These are phyloP conservation scores for Lethenteron camtschaticum DNA, from an alignment of 2,113 vertebrate genomes.

Conservation along the genomic window DNA sequence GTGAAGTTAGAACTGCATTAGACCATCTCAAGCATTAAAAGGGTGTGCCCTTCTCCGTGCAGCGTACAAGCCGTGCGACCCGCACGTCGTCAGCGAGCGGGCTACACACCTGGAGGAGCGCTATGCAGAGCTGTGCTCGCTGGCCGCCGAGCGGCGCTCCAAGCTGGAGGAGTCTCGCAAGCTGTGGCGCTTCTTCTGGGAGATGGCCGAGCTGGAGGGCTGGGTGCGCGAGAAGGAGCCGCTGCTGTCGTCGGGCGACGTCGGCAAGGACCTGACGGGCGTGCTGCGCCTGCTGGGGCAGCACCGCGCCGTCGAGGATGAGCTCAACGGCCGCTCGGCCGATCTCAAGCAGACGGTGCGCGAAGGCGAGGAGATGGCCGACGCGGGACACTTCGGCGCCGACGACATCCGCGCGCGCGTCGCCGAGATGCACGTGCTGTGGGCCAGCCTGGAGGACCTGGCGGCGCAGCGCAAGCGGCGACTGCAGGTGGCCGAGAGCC, in stretches of 20 bases:
- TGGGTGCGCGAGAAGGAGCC: constrained; percentile 93
- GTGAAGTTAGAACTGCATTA: too few relatives aligned
- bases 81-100: constrained; percentile 63
- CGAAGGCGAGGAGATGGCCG: constrained; percentile 63
- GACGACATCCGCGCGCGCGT: constrained; percentile 58
- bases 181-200: constrained; percentile 96
- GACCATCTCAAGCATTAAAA: too few relatives aligned
- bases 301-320: constrained; percentile 67
- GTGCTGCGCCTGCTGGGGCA: constrained; percentile 61
- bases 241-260: constrained; percentile 63
- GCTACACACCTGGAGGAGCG: constrained; percentile 85
- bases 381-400: constrained; percentile 55
- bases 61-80: constrained; percentile 92
- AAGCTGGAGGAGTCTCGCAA: constrained; percentile 70
- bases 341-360: constrained; percentile 60
- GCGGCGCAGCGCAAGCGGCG: constrained; percentile 42
- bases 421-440: constrained; percentile 51
- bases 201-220: constrained; percentile 85
- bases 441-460: constrained; percentile 58
- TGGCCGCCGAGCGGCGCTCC: constrained; percentile 52
- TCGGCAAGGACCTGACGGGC: constrained; percentile 62
- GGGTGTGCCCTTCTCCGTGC: constrained; percentile 3
- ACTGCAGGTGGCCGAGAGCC: constrained; percentile 48
- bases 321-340: constrained; percentile 58
- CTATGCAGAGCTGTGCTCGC: constrained; percentile 72